Evolutionary conservation across 1,140 invertebrate species (phyloP).

Genomic region (Drosophila watanabei): DNA sequence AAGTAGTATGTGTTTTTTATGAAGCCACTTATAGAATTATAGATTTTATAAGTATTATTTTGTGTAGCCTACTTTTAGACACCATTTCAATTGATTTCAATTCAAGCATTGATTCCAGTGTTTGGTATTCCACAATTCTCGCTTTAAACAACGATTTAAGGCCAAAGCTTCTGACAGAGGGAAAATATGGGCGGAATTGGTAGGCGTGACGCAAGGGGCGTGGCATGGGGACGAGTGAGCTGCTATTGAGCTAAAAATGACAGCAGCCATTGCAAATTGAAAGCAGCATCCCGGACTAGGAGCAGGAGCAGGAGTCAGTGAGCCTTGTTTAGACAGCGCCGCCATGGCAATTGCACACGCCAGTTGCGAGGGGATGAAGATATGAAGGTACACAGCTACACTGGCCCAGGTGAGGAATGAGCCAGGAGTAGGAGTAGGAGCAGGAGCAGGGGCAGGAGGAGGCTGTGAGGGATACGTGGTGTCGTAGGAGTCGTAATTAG

Average conservation of each 20-base stretch:
- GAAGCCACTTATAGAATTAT: not conserved
- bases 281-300: conserved; percentile 48
- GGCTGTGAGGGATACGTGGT: conserved; percentile 11
- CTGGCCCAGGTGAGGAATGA: not conserved
- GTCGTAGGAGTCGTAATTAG: conserved; percentile 80
- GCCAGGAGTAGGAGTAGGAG: not conserved
- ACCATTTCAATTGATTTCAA: not conserved
- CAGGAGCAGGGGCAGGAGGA: not conserved
- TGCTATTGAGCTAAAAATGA: conserved; percentile 82
- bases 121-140: not conserved
- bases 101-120: not conserved
- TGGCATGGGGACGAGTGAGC: conserved; percentile 14
- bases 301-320: conserved; percentile 52
- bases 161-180: not conserved
- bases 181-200: conserved; percentile 4
- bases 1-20: not conserved
- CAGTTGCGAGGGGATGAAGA: conserved; percentile 18
- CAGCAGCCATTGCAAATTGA: conserved; percentile 81
- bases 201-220: conserved; percentile 10
- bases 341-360: conserved; percentile 79
- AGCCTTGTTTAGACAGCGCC: conserved; percentile 79
- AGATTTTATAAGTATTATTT: not conserved
- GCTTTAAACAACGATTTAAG: conserved; percentile 37
- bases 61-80: not conserved
- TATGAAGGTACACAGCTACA: conserved; percentile 3